phyloP scores from a whole-genome alignment of 2,113 vertebrate species.

The Cercopithecus mona region DNA sequence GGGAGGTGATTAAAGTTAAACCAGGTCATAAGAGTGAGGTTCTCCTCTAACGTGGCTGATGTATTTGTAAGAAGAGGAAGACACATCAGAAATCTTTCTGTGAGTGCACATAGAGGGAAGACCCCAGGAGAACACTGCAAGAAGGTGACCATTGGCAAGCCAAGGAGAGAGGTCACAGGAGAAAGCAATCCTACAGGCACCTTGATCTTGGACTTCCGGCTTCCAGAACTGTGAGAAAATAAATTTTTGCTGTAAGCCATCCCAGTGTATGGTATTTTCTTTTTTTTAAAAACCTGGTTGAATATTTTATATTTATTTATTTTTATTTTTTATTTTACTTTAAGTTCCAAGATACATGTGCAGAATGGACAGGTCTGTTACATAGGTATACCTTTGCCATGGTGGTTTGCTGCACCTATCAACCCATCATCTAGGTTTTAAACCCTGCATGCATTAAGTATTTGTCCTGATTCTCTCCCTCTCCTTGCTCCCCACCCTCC shows the following conservation, averaged over 20 bases:
- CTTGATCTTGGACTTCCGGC: neutral
- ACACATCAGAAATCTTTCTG: neutral
- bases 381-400: too few species aligned
- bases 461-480: too few species aligned
- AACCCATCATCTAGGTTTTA: too few species aligned
- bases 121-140: accelerated
- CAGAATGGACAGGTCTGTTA: too few species aligned
- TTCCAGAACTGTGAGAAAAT: neutral
- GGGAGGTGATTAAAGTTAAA: neutral
- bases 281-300: too few species aligned
- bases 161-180: neutral
- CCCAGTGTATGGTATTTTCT: too few species aligned
- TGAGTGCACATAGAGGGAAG: neutral
- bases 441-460: too few species aligned
- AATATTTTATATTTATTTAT: too few species aligned
- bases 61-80: neutral
- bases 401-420: too few species aligned
- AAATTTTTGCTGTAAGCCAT: neutral
- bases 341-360: too few species aligned
- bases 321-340: too few species aligned
- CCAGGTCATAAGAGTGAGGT: neutral
- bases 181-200: neutral
- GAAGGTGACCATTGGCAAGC: neutral
- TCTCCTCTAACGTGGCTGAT: accelerated
- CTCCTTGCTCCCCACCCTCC: too few species aligned